A percentile compares a stretch with the other conserved stretches of the same genome.
phyloP scores from a whole-genome alignment of 2,888 invertebrate genomes.

The Cryptus viduatorius region DNA sequence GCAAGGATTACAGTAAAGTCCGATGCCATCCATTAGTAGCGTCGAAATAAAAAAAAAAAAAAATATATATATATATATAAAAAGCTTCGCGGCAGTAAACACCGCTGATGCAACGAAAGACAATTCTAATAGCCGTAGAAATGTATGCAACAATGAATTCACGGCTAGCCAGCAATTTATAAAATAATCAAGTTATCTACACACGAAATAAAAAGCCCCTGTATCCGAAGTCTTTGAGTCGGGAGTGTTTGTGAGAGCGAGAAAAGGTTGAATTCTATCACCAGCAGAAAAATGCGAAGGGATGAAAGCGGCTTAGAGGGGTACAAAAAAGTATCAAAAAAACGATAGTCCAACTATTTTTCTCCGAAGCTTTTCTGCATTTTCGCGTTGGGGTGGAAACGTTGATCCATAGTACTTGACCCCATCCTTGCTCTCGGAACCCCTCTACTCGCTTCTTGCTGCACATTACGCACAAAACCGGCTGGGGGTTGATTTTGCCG shows the following conservation, averaged over 20 bases:
- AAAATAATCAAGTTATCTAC: too few relatives aligned
- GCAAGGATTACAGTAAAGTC: background rate
- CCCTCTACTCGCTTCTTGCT: conserved; percentile 9
- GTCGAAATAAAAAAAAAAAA: background rate
- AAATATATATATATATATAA: too few relatives aligned
- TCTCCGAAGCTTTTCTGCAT: background rate
- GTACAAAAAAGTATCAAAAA: background rate
- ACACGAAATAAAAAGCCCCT: too few relatives aligned
- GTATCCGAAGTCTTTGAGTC: background rate
- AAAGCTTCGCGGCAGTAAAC: background rate
- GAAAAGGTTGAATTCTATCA: background rate
- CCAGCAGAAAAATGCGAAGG: background rate
- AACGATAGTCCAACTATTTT: background rate
- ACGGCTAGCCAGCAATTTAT: too few relatives aligned
- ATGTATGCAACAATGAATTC: too few relatives aligned
- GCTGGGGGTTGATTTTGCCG: conserved; percentile 6
- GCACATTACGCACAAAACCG: conserved; percentile 6
- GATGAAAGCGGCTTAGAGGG: background rate
- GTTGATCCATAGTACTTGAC: conserved; percentile 37
- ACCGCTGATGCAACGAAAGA: background rate
- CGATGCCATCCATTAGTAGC: background rate
- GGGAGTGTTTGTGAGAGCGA: background rate
- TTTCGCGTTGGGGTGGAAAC: conserved; percentile 10
- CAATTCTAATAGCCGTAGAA: too few relatives aligned
- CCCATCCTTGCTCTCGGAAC: background rate